Evolutionary conservation across 2,113 vertebrate species (phyloP), one percentile per base, ranked within the genome.

Genomic region (Channa maculata): DNA sequence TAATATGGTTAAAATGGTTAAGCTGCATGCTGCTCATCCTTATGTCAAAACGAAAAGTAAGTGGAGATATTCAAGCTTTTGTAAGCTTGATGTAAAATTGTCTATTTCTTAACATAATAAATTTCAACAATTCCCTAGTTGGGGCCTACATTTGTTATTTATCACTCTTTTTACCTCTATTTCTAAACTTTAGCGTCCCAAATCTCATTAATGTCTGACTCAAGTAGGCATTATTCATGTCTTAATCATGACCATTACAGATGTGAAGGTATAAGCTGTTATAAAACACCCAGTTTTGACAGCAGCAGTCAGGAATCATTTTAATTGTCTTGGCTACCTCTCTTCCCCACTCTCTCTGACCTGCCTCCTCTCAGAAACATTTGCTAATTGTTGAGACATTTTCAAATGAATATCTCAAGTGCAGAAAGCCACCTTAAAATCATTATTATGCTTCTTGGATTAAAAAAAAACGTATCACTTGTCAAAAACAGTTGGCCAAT

Each of bases 231-330:
- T 72, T 53, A 44, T 8, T 53, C 41, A 60, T 7, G 12, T 34
- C 5, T 33, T n/a, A n/a, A n/a, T 67, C 65, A 65, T 15, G 5
- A n/a, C 38, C 45, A 6, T 44, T 12, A 36, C 9, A 45, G 4
- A 75, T 75, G 7, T 61, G 12, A 54, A 71, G 37, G 54, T 49
- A 52, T 3, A 53, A 48, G 24, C 11, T 44, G 43, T 51, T 59
- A 59, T 45, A 12, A 77, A 79, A 58, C 46, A 64, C 10, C 24
- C 9, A 39, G 5, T 52, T 69, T 60, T 75, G 67, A 86, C 75
- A 86, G 80, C 59, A 44, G 54, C 64, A 58, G 76, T 60, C 60
- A 62, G 9, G n/a, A 75, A 39, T 71, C 46, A 67, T 67, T 75
- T 78, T 65, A 75, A 71, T 71, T 65, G 33, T 71, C 70, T 64